These are phyloP conservation scores for Dioctria rufipes DNA, from an alignment of 2,888 invertebrate species.

Conservation along the genomic window DNA sequence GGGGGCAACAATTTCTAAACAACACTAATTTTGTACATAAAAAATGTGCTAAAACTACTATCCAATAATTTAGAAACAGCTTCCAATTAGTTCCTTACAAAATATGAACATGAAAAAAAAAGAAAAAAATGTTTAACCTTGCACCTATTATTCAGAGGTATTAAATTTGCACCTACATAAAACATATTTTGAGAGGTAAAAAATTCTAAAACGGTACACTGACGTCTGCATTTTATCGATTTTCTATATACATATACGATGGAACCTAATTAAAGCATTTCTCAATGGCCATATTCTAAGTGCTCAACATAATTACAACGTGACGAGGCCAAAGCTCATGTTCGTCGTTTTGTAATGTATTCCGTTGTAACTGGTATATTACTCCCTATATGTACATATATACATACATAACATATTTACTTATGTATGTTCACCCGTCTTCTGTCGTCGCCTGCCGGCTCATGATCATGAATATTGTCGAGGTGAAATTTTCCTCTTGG, in stretches of 20 bases:
- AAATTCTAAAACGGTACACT: constrained; percentile 29
- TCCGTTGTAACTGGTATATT: not conserved
- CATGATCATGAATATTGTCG: not conserved
- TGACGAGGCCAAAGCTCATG: constrained; percentile 52
- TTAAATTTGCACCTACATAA: too few species aligned
- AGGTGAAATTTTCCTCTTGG: constrained; percentile 36
- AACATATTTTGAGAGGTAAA: not conserved
- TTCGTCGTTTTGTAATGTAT: constrained; percentile 32
- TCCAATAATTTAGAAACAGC: too few species aligned
- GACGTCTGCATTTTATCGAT: constrained; percentile 33
- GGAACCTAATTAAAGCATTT: constrained; percentile 47
- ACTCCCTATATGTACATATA: too few species aligned
- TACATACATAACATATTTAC: too few species aligned
- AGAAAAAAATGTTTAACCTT: too few species aligned
- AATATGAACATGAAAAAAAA: too few species aligned
- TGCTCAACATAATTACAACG: constrained; percentile 50
- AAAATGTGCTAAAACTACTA: too few species aligned
- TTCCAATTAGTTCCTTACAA: too few species aligned
- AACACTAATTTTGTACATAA: too few species aligned
- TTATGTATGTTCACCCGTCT: too few species aligned
- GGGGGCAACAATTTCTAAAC: too few species aligned
- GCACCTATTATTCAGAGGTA: too few species aligned
- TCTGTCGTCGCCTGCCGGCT: not conserved
- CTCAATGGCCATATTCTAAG: constrained; percentile 42
- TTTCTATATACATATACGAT: not conserved